phyloP scores from a whole-genome alignment of 2,113 vertebrate genomes.

The Pardalotus punctatus region DNA sequence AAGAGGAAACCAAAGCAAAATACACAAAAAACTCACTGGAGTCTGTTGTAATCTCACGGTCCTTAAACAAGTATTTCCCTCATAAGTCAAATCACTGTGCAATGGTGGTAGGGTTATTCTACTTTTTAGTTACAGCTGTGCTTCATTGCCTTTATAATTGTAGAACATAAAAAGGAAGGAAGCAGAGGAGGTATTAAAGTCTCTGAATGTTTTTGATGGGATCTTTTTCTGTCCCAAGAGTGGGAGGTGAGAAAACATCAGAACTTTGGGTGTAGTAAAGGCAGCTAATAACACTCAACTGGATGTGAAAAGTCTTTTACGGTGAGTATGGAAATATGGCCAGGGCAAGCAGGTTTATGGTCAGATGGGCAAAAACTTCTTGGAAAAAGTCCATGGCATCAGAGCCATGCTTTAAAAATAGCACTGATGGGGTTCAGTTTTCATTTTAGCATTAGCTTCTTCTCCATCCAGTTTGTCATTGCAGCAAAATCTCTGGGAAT shows the following conservation, averaged over 20 bases:
- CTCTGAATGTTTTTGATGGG: conserved; percentile 43
- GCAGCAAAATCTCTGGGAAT: neutral
- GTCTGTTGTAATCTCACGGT: conserved; percentile 46
- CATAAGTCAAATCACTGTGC: conserved; percentile 47
- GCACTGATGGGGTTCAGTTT: neutral
- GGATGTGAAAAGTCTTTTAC: neutral
- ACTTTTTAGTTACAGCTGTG: conserved; percentile 46
- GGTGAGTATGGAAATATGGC: neutral
- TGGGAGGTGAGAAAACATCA: conserved; percentile 47
- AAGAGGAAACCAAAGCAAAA: conserved; percentile 59
- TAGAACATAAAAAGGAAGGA: conserved; percentile 55
- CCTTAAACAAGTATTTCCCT: conserved; percentile 46
- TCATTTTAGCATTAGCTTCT: neutral
- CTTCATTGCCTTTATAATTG: conserved; percentile 24
- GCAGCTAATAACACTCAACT: conserved; percentile 1
- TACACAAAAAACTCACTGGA: conserved; percentile 12
- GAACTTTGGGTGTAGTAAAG: neutral
- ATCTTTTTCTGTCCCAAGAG: conserved; percentile 6
- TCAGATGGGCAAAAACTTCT: conserved; percentile 13
- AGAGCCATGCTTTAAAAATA: neutral
- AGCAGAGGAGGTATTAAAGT: conserved; percentile 40
- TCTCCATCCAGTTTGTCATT: neutral
- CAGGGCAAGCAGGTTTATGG: neutral
- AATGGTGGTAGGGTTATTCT: neutral
- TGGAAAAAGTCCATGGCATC: neutral